These are phyloP conservation scores for Myzus persicae DNA, from an alignment of 1,140 invertebrate genomes.

Conservation along the genomic window DNA sequence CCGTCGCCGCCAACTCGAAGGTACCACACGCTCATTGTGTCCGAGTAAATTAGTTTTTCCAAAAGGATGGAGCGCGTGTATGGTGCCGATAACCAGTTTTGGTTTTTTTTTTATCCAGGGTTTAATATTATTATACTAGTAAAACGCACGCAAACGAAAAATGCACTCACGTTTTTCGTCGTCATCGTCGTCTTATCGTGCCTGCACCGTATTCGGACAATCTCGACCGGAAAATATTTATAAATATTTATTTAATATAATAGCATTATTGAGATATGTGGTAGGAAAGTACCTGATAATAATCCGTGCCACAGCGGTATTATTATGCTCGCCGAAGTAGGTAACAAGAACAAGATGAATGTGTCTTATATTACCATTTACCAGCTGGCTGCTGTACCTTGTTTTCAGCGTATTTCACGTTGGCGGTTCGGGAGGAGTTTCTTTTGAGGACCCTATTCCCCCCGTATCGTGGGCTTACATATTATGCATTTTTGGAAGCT, in stretches of 20 bases:
- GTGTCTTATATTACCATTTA: not conserved
- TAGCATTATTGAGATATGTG: not conserved
- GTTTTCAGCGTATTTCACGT: not conserved
- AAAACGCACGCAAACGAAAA: constrained; percentile 23
- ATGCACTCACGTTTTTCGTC: not conserved
- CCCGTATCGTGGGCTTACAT: not conserved
- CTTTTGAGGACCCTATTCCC: not conserved
- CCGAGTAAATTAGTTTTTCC: constrained; percentile 30
- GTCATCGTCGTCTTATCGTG: not conserved
- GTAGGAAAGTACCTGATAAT: not conserved
- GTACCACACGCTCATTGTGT: not conserved
- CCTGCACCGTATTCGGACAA: not conserved
- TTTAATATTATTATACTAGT: not conserved
- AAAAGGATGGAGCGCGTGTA: not conserved
- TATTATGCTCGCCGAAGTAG: not conserved
- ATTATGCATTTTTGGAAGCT: not conserved
- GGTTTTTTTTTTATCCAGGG: not conserved
- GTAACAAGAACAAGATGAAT: not conserved
- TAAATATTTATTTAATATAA: too few species aligned
- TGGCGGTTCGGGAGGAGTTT: not conserved
- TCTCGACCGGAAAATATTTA: not conserved
- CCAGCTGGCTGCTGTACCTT: too few species aligned
- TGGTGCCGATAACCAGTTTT: constrained; percentile 17
- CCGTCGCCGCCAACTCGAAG: not conserved
- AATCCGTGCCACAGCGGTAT: not conserved